Conservation (phyloP, 2,888 invertebrate species). For the Rhagonycha lutea region DNA sequence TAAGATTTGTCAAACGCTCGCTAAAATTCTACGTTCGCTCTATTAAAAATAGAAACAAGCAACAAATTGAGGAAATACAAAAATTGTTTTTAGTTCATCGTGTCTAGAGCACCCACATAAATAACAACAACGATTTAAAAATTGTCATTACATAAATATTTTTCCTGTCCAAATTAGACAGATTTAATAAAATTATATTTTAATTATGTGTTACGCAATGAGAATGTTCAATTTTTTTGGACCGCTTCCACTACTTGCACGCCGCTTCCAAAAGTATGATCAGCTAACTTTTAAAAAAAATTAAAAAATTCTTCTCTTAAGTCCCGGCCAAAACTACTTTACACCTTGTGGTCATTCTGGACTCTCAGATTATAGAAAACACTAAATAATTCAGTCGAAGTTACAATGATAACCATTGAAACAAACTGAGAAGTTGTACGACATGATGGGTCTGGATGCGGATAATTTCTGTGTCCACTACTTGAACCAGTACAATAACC, state of each 20-base stretch:
- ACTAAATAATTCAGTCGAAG: too few relatives aligned
- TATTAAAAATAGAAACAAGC: slow-evolving; percentile 22
- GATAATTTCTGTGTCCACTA: too few relatives aligned
- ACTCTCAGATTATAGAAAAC: too few relatives aligned
- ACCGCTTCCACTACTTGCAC: neutral
- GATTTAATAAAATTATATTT: neutral
- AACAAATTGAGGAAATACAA: slow-evolving; percentile 18
- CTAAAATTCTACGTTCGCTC: neutral
- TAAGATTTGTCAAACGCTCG: neutral
- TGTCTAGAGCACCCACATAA: slow-evolving; percentile 13
- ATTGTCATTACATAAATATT: neutral
- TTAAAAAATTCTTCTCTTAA: too few relatives aligned
- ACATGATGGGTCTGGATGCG: too few relatives aligned
- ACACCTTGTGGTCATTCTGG: too few relatives aligned
- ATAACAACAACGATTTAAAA: slow-evolving; percentile 3
- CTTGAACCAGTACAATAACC: too few relatives aligned
- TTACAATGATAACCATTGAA: too few relatives aligned
- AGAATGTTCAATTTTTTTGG: neutral
- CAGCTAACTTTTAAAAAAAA: too few relatives aligned
- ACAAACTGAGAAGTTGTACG: too few relatives aligned
- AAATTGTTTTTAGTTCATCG: slow-evolving; percentile 20
- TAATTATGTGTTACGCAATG: neutral
- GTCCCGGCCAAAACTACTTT: too few relatives aligned
- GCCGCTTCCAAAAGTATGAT: neutral
- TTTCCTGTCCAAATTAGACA: neutral